Conservation (phyloP, 1,140 invertebrate genomes). For the Hyles vespertilio region DNA sequence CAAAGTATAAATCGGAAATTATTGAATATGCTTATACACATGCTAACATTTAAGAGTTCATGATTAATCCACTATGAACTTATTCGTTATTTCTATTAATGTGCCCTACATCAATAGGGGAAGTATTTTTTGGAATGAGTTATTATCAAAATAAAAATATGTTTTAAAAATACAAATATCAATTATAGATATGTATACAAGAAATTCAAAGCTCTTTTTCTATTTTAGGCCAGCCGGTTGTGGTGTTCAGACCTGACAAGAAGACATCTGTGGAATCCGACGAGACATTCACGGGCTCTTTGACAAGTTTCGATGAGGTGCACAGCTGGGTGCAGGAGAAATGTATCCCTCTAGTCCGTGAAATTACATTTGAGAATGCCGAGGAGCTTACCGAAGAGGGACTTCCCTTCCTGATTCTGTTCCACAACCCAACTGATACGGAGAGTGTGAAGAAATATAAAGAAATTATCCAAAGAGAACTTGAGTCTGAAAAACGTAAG, state of each 20-base stretch:
- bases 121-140: too few relatives aligned
- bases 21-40: too few relatives aligned
- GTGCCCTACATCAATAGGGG: too few relatives aligned
- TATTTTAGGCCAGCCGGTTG: conserved; percentile 78
- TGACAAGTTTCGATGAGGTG: conserved; percentile 85
- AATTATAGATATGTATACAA: background rate
- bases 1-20: too few relatives aligned
- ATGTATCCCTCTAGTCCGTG: conserved; percentile 91
- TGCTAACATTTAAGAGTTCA: too few relatives aligned
- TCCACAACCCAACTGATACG: conserved; percentile 92
- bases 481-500: conserved; percentile 94
- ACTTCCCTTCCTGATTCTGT: conserved; percentile 98
- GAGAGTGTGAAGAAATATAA: conserved; percentile 92
- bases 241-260: conserved; percentile 88
- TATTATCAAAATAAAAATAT: too few relatives aligned
- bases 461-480: conserved; percentile 85
- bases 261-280: conserved; percentile 87
- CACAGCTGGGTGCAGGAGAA: conserved; percentile 92
- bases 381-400: conserved; percentile 99
- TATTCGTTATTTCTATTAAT: too few relatives aligned
- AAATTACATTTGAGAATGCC: conserved; percentile 99
- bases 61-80: too few relatives aligned
- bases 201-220: background rate
- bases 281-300: conserved; percentile 85
- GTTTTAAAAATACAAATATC: too few relatives aligned